phyloP scores from a whole-genome alignment of 2,888 invertebrate genomes.

The Digitonthophagus gazella region DNA sequence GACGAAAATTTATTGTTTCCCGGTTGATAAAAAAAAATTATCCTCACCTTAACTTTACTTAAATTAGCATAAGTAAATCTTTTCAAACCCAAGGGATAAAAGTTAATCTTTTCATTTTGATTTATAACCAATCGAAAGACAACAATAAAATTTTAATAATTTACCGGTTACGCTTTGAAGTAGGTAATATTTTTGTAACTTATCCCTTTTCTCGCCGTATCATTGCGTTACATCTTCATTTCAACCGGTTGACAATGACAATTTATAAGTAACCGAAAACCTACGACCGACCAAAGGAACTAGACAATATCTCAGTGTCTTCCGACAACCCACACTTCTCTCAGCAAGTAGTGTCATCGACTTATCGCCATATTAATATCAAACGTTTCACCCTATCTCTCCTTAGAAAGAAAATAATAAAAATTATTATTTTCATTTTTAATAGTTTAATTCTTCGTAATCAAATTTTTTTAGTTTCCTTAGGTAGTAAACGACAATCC shows the following conservation, averaged over 20 bases:
- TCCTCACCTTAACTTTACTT: not conserved
- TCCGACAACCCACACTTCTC: slow-evolving; percentile 48
- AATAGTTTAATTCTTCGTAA: too few relatives aligned
- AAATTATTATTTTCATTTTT: too few relatives aligned
- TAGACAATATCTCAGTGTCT: slow-evolving; percentile 47
- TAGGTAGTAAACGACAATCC: not conserved
- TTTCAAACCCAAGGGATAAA: not conserved
- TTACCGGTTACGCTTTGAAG: not conserved
- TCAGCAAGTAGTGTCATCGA: slow-evolving; percentile 47
- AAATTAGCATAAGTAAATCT: not conserved
- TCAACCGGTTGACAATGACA: slow-evolving; percentile 6
- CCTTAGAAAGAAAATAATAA: too few relatives aligned
- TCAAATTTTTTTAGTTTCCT: too few relatives aligned
- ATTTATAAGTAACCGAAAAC: slow-evolving; percentile 14
- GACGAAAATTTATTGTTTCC: slow-evolving; percentile 5
- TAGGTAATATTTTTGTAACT: slow-evolving; percentile 13
- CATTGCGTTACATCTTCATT: slow-evolving; percentile 6
- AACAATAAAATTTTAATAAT: not conserved
- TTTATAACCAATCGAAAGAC: not conserved
- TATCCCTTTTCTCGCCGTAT: slow-evolving; percentile 2
- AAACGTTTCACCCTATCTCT: too few relatives aligned
- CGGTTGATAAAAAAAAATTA: not conserved
- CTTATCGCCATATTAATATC: slow-evolving; percentile 51
- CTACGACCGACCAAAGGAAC: not conserved
- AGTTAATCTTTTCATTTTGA: slow-evolving; percentile 1